Conservation (phyloP, 2,797 vertebrate species). For the Acanthurus lineatus region DNA sequence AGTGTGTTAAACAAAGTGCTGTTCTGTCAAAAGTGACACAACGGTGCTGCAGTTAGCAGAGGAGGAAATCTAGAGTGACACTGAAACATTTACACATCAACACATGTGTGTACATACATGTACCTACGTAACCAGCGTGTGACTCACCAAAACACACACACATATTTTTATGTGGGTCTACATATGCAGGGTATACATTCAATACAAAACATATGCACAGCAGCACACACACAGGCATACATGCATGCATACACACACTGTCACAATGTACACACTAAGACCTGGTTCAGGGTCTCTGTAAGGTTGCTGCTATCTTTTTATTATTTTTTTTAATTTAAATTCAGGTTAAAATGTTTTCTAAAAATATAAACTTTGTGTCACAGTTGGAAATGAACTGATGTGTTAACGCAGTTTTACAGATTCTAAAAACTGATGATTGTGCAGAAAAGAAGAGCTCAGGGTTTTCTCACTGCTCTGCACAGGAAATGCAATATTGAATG, state of each 20-base stretch:
- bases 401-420: conserved; percentile 21
- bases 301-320: background rate
- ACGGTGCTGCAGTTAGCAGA: background rate
- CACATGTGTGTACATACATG: background rate
- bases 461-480: conserved; percentile 7
- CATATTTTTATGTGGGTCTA: background rate
- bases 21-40: conserved; percentile 19
- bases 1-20: conserved; percentile 18
- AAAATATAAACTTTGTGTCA: background rate
- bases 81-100: background rate
- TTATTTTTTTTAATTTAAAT: conserved; percentile 5
- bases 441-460: conserved; percentile 18
- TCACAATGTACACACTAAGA: background rate
- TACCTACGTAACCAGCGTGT: background rate
- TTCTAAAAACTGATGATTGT: conserved; percentile 39
- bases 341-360: background rate
- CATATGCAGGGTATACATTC: background rate
- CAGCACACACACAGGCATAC: conserved; percentile 7
- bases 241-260: conserved; percentile 4
- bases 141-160: background rate
- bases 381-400: conserved; percentile 3
- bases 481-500: conserved; percentile 33
- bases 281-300: conserved; percentile 1
- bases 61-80: conserved; percentile 6
- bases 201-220: conserved; percentile 17